Percentiles rank a stretch among this genome's conserved stretches.
phyloP scores from a whole-genome alignment of 2,888 invertebrate species.

The Coecobrya sp. region DNA sequence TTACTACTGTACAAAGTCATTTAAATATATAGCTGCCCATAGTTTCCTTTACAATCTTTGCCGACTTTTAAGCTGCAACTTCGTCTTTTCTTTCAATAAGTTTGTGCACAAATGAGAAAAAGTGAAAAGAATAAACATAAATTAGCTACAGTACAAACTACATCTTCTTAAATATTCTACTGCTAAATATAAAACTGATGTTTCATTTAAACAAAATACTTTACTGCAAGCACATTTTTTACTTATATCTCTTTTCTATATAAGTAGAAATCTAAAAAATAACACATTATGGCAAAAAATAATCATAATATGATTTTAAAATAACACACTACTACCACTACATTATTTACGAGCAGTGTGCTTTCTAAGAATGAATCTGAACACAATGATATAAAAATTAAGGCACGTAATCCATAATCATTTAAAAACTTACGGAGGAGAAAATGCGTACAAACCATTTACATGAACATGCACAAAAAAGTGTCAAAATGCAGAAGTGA shows the following conservation, averaged over 20 bases:
- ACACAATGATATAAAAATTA: conserved; percentile 46
- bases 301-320: background rate
- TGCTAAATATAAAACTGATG: background rate
- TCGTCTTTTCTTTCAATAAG: background rate
- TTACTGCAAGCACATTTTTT: background rate
- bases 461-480: conserved; percentile 30
- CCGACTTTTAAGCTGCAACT: background rate
- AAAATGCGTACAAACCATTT: conserved; percentile 11
- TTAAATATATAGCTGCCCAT: conserved; percentile 39
- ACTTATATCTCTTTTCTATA: background rate
- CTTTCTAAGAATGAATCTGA: conserved; percentile 1
- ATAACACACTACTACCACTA: conserved; percentile 1
- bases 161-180: background rate
- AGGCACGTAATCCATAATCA: conserved; percentile 2
- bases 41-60: background rate
- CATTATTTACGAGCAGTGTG: background rate
- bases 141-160: background rate
- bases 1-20: conserved; percentile 15
- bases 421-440: background rate
- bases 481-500: conserved; percentile 29
- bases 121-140: conserved; percentile 26
- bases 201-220: background rate
- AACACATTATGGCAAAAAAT: conserved; percentile 43
- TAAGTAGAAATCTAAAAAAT: background rate
- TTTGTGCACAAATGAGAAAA: conserved; percentile 20